Evolutionary conservation across 2,113 vertebrate genomes (phyloP).

Genomic region (Indri indri): DNA sequence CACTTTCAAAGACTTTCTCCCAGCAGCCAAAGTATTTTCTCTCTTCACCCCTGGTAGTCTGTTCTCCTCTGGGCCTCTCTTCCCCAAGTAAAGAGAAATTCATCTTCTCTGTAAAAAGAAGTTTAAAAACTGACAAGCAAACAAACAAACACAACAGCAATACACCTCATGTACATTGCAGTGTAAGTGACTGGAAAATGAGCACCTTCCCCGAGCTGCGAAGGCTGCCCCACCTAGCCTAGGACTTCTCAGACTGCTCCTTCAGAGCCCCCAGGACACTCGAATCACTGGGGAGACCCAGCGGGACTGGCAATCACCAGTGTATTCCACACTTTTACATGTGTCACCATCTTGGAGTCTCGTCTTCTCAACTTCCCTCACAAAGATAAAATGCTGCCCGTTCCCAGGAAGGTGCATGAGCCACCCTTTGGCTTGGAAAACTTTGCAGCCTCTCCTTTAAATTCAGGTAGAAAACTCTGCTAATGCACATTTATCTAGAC

Average conservation of each 20-base stretch:
- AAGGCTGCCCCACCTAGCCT: accelerated
- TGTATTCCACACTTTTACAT: neutral
- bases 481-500: accelerated
- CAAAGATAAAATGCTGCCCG: neutral
- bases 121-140: neutral
- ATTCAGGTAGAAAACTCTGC: neutral
- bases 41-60: neutral
- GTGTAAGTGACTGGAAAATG: neutral
- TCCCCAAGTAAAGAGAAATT: neutral
- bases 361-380: neutral
- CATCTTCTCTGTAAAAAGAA: neutral
- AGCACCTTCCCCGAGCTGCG: no score
- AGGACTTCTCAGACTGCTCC: neutral
- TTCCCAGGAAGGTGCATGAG: neutral
- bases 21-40: neutral
- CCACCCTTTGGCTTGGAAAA: neutral
- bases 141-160: no score
- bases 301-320: neutral
- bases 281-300: neutral
- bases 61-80: neutral
- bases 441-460: neutral
- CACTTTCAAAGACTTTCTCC: neutral
- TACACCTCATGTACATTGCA: accelerated
- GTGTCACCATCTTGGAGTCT: neutral
- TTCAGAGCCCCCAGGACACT: accelerated